Evolutionary conservation across 2,113 vertebrate species (phyloP), one percentile per base, ranked within the genome.

Genomic region (Suncus etruscus): DNA sequence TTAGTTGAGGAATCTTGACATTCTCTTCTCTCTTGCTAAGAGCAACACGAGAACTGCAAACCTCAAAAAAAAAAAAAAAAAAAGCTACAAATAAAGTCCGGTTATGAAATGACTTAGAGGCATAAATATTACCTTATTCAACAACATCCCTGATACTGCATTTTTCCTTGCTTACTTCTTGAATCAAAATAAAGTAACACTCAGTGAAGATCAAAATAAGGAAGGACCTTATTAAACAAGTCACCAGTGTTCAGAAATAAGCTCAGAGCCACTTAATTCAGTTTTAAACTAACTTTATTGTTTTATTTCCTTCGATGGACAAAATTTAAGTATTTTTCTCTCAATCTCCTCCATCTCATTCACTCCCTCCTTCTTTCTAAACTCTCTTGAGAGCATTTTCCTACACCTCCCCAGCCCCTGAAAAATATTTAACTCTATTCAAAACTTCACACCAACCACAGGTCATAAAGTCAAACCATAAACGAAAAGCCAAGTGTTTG

Each of bases 251-350:
- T 63, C 48, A 89, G 72, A 82, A 74, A 85, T 61, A 91, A 79
- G 69, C 32, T 65, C 70, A 39, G 31, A 84, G 65, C 10, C 58
- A 29, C 78, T 80, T 27, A 90, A 90, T 61, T 74, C 54, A 77
- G 72, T 47, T n/a, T 39, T 32, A 63, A 66, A 54, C 80, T 54
- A 18, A 32, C 68, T 92, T 86, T 65, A 63, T 39, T 54, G 20
- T 76, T 86, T 91, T 61, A 69, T 65, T 6, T 73, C 63, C 63
- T 92, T 63, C 7, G 93, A 88, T 65, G 94, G 89, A 68, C 94
- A 93, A 92, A 94, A 86, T 78, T 87, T 68, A 96, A 96, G 89
- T 86, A 93, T 22, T 83, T 94, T 8, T 93, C 92, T 95, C 90
- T 2, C 0, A 94, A 93, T 95, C 96, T 18, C 4, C 12, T 65